phyloP scores from a whole-genome alignment of 2,888 invertebrate species.

The Ptychoptera contaminata region DNA sequence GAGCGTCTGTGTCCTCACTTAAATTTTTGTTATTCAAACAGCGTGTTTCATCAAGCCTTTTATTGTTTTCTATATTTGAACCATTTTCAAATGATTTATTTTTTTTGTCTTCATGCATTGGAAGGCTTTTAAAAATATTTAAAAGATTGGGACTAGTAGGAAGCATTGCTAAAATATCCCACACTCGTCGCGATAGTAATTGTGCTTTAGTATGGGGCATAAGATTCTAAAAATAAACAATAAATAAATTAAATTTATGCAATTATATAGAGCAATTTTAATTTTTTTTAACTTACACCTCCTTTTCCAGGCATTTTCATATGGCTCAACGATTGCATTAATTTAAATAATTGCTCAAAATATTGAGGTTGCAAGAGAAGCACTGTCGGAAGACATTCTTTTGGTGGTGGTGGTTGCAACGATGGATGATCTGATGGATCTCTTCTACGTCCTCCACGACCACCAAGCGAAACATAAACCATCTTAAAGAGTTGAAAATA shows the following conservation, averaged over 20 bases:
- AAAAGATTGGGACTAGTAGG: slow-evolving; percentile 79
- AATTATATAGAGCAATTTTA: not conserved
- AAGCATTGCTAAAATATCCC: slow-evolving; percentile 84
- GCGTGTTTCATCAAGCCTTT: not conserved
- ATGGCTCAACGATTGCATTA: slow-evolving; percentile 80
- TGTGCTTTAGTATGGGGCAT: slow-evolving; percentile 78
- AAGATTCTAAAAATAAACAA: slow-evolving; percentile 14
- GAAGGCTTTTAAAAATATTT: slow-evolving; percentile 34
- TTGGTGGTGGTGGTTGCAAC: slow-evolving; percentile 70
- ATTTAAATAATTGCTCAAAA: slow-evolving; percentile 77
- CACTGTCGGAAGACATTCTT: slow-evolving; percentile 72
- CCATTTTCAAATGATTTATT: too few species aligned
- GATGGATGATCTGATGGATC: slow-evolving; percentile 59
- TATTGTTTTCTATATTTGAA: too few species aligned
- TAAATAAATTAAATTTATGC: not conserved
- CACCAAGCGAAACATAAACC: slow-evolving; percentile 81
- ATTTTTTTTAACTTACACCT: slow-evolving; percentile 30
- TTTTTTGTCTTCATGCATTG: too few species aligned
- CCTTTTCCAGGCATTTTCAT: slow-evolving; percentile 65
- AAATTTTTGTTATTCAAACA: not conserved
- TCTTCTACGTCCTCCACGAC: slow-evolving; percentile 38
- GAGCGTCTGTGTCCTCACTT: slow-evolving; percentile 13
- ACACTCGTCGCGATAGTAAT: slow-evolving; percentile 75
- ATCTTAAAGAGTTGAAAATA: slow-evolving; percentile 34
- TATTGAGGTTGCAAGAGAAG: slow-evolving; percentile 70